Evolutionary conservation across 2,888 invertebrate genomes (phyloP).

Genomic region (Thecocarcelia acutangulata): DNA sequence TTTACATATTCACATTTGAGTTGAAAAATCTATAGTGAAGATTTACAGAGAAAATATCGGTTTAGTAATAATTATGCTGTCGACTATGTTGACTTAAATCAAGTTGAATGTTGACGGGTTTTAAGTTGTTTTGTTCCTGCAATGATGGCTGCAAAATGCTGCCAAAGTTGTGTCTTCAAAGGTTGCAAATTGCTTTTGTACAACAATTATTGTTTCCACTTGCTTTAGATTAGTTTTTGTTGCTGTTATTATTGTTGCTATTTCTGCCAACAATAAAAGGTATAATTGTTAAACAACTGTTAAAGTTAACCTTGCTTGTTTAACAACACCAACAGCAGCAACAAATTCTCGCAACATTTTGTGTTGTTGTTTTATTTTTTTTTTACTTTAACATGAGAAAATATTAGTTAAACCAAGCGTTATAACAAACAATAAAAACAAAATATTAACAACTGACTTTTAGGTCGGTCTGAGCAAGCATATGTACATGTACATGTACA

Average conservation of each 20-base stretch:
- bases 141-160: slow-evolving; percentile 33
- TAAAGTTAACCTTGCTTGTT: slow-evolving; percentile 59
- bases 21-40: slow-evolving; percentile 27
- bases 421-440: slow-evolving; percentile 48
- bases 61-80: slow-evolving; percentile 22
- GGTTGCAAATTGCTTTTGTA: slow-evolving; percentile 10
- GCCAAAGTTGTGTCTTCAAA: slow-evolving; percentile 12
- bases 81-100: slow-evolving; percentile 23
- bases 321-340: slow-evolving; percentile 19
- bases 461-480: slow-evolving; percentile 17
- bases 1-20: background rate
- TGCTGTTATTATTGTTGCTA: slow-evolving; percentile 27
- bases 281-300: slow-evolving; percentile 56
- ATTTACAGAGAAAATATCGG: slow-evolving; percentile 17
- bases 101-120: slow-evolving; percentile 17
- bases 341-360: slow-evolving; percentile 18
- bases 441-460: slow-evolving; percentile 48
- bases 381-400: slow-evolving; percentile 48
- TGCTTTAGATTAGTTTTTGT: background rate
- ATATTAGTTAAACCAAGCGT: slow-evolving; percentile 61
- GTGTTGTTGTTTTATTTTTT: slow-evolving; percentile 9
- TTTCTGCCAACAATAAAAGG: slow-evolving; percentile 46
- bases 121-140: slow-evolving; percentile 19
- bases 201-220: background rate
- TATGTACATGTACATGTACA: background rate